These are phyloP conservation scores for Mystacides longicornis DNA, from an alignment of 2,888 invertebrate species.

Conservation along the genomic window DNA sequence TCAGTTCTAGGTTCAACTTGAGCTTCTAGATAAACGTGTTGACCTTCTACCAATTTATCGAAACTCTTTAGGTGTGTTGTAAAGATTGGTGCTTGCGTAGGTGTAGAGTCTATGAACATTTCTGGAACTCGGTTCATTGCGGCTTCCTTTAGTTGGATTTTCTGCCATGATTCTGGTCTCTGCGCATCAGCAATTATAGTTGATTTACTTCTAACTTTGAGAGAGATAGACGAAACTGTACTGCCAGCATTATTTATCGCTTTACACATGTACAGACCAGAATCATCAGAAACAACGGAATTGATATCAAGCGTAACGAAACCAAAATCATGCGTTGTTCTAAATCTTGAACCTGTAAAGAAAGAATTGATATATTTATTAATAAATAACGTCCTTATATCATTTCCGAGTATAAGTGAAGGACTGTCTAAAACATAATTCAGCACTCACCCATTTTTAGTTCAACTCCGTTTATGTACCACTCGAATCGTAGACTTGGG, in stretches of 20 bases:
- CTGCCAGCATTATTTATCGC: constrained; percentile 92
- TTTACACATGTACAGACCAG: constrained; percentile 90
- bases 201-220: constrained; percentile 79
- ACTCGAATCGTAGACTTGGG: constrained; percentile 84
- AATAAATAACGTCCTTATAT: neutral
- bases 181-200: constrained; percentile 76
- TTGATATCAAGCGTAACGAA: constrained; percentile 88
- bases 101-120: constrained; percentile 77
- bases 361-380: neutral
- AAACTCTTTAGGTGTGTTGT: constrained; percentile 83
- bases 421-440: neutral
- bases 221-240: constrained; percentile 83
- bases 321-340: constrained; percentile 89
- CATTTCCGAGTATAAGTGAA: neutral
- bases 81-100: constrained; percentile 91
- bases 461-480: constrained; percentile 93
- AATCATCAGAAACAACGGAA: constrained; percentile 80
- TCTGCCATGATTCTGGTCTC: constrained; percentile 88
- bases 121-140: constrained; percentile 85
- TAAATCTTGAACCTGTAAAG: constrained; percentile 69
- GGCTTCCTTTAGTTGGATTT: constrained; percentile 85
- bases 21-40: constrained; percentile 80
- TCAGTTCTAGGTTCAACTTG: constrained; percentile 87
- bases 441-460: constrained; percentile 70
- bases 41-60: constrained; percentile 78